phyloP scores from a whole-genome alignment of 2,113 vertebrate species.

The Ctenomys sociabilis region DNA sequence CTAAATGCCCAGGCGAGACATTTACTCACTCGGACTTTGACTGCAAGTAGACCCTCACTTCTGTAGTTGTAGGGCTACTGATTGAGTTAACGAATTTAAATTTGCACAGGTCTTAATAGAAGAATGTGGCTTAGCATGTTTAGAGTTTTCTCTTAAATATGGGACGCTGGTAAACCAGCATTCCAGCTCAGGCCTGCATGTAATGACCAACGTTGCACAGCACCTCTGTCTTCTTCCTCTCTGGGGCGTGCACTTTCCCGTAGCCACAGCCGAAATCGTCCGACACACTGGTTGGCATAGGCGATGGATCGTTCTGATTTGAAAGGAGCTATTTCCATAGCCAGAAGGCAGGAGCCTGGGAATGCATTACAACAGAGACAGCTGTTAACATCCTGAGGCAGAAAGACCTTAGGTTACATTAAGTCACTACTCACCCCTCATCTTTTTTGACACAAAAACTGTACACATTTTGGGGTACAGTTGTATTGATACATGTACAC shows the following conservation, averaged over 20 bases:
- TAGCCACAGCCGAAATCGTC: not conserved
- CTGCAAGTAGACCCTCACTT: not conserved
- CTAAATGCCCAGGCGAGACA: not conserved
- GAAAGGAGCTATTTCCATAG: not conserved
- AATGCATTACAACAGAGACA: not conserved
- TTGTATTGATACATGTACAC: no score
- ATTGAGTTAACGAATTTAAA: not conserved
- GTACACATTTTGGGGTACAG: not conserved
- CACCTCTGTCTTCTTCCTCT: not conserved
- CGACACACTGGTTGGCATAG: not conserved
- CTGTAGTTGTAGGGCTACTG: not conserved
- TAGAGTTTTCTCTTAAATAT: not conserved
- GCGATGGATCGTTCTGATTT: not conserved
- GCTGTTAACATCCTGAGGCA: not conserved
- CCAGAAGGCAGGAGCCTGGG: not conserved
- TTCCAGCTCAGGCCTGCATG: not conserved
- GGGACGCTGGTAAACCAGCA: not conserved
- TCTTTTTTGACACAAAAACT: not conserved
- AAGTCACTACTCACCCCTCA: not conserved
- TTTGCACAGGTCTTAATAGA: not conserved
- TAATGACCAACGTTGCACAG: no score
- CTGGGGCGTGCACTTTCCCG: not conserved
- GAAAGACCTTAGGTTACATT: not conserved
- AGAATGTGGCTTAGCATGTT: no score
- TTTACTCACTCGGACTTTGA: not conserved